phyloP scores from a whole-genome alignment of 2,113 vertebrate species.

The Stigmatopora nigra region DNA sequence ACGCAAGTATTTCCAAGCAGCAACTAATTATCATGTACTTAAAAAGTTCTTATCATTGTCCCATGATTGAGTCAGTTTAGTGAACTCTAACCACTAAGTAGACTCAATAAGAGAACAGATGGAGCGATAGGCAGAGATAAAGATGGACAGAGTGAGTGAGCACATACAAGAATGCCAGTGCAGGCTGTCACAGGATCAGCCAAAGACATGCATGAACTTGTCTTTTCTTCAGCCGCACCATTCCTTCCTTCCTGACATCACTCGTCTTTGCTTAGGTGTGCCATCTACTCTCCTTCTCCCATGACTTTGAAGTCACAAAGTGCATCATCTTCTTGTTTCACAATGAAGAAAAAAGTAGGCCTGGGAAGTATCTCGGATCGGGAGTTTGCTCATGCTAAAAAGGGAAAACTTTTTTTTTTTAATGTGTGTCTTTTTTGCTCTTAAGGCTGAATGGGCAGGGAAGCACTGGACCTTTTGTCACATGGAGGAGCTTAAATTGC shows the following conservation, averaged over 20 bases:
- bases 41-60: conserved; percentile 39
- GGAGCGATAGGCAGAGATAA: neutral
- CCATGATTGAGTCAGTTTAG: conserved; percentile 47
- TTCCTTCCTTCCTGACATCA: conserved; percentile 54
- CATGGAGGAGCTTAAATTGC: conserved; percentile 50
- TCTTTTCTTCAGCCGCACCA: conserved; percentile 41
- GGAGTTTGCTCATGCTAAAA: conserved; percentile 34
- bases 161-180: conserved; percentile 54
- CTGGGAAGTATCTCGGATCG: conserved; percentile 43
- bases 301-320: conserved; percentile 48
- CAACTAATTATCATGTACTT: conserved; percentile 56
- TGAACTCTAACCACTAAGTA: conserved; percentile 15
- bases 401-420: neutral
- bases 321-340: conserved; percentile 36
- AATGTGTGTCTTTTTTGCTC: conserved; percentile 12
- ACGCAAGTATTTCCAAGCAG: conserved; percentile 27
- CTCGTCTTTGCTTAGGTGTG: conserved; percentile 38
- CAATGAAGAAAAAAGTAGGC: conserved; percentile 33
- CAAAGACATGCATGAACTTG: conserved; percentile 54
- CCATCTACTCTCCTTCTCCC: conserved; percentile 28
- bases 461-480: conserved; percentile 39
- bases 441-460: conserved; percentile 48
- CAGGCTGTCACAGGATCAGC: conserved; percentile 69
- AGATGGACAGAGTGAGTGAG: conserved; percentile 20
- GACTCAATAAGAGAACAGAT: neutral